Conservation (phyloP, 2,113 vertebrate species). For the Cynoglossus semilaevis region DNA sequence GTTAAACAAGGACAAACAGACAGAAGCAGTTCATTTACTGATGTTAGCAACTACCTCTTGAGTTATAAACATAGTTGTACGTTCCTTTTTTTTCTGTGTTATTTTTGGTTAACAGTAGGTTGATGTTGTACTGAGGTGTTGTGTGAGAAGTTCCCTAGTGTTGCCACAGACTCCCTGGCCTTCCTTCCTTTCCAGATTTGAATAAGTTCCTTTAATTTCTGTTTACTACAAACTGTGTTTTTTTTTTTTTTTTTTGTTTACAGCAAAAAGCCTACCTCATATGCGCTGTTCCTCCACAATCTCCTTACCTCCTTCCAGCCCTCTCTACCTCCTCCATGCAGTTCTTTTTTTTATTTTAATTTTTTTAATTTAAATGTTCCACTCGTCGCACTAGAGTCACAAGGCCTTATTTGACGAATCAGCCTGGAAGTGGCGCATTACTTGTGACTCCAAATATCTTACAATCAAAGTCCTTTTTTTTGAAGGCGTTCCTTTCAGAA, state of each 20-base stretch:
- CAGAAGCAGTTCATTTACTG: slow-evolving; percentile 83
- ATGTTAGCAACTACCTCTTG: slow-evolving; percentile 97
- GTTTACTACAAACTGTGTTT: slow-evolving; percentile 48
- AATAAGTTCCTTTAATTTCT: slow-evolving; percentile 49
- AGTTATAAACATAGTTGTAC: slow-evolving; percentile 79
- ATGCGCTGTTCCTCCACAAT: slow-evolving; percentile 73
- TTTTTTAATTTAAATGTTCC: slow-evolving; percentile 17
- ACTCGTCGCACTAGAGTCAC: slow-evolving; percentile 46
- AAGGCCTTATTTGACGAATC: slow-evolving; percentile 34
- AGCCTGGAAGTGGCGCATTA: slow-evolving; percentile 25
- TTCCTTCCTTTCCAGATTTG: slow-evolving; percentile 71
- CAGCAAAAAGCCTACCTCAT: slow-evolving; percentile 98
- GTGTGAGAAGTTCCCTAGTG: slow-evolving; percentile 73
- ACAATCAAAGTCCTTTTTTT: slow-evolving; percentile 44
- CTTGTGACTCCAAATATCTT: slow-evolving; percentile 41
- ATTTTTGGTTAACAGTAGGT: slow-evolving; percentile 68
- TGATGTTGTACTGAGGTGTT: slow-evolving; percentile 75
- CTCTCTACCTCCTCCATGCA: slow-evolving; percentile 49
- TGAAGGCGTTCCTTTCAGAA: slow-evolving; percentile 4
- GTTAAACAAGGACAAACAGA: slow-evolving; percentile 75
- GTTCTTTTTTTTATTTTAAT: slow-evolving; percentile 12
- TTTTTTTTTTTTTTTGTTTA: slow-evolving; percentile 83
- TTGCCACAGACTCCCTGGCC: slow-evolving; percentile 68
- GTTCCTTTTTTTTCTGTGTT: slow-evolving; percentile 70
- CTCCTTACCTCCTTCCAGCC: slow-evolving; percentile 58